phyloP scores from a whole-genome alignment of 1,140 invertebrate genomes.

The Araneus ventricosus region DNA sequence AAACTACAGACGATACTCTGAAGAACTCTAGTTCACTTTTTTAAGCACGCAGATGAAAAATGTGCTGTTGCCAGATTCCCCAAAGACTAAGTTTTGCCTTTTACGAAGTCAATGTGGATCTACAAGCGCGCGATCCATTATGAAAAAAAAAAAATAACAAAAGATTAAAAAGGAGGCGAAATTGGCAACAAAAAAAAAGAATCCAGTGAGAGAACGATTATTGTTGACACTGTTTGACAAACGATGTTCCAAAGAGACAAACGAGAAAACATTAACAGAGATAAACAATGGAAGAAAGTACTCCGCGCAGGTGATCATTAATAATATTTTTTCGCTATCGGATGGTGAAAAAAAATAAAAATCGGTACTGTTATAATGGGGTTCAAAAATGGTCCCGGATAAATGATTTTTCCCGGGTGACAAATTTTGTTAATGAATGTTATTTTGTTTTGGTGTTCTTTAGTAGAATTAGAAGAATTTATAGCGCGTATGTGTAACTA shows the following conservation, averaged over 20 bases:
- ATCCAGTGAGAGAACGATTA: neutral
- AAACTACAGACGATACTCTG: neutral
- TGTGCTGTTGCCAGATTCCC: neutral
- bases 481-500: neutral
- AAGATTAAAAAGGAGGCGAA: neutral
- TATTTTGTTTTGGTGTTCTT: neutral
- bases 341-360: neutral
- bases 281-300: conserved; percentile 30
- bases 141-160: neutral
- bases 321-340: conserved; percentile 33
- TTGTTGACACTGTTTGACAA: conserved; percentile 57
- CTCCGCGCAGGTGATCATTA: conserved; percentile 39
- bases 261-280: conserved; percentile 43
- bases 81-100: neutral
- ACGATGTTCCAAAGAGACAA: conserved; percentile 14
- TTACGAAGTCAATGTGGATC: neutral
- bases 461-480: neutral
- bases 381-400: neutral
- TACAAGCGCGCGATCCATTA: neutral
- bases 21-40: neutral
- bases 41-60: neutral
- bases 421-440: conserved; percentile 47
- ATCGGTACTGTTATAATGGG: neutral
- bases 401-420: conserved; percentile 41
- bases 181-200: conserved; percentile 18